phyloP scores from a whole-genome alignment of 2,113 vertebrate species.

The Isichthys henryi region DNA sequence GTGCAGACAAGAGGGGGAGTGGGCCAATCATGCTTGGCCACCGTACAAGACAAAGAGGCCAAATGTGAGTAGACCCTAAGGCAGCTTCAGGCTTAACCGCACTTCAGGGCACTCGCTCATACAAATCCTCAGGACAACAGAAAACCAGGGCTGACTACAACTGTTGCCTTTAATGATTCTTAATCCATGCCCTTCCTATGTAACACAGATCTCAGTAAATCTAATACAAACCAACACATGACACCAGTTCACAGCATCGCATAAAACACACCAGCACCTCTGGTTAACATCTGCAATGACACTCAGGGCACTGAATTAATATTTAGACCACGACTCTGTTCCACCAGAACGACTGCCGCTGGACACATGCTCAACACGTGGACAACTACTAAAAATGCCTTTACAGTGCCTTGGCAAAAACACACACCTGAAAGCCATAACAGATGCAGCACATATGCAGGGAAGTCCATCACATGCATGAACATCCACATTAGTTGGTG shows the following conservation, averaged over 20 bases:
- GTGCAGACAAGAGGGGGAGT: not conserved
- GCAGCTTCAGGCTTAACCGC: not conserved
- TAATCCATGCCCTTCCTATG: not conserved
- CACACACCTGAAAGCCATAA: not conserved
- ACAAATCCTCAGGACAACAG: not conserved
- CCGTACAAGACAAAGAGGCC: not conserved
- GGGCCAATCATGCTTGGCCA: not conserved
- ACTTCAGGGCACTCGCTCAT: not conserved
- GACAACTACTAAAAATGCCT: not conserved
- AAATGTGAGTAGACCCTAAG: not conserved
- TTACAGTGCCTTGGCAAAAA: not conserved
- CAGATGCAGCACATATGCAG: not conserved
- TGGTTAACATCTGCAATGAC: not conserved
- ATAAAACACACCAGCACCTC: not conserved
- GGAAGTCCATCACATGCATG: not conserved
- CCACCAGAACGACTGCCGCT: not conserved
- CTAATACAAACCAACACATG: not conserved
- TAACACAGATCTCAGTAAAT: not conserved
- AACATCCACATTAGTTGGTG: not conserved
- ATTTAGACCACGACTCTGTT: not conserved
- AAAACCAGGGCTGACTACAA: not conserved
- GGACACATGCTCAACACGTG: not conserved
- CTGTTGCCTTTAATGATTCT: not conserved
- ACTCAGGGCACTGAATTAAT: not conserved
- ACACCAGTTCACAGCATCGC: not conserved